phyloP scores from a whole-genome alignment of 2,797 vertebrate genomes.

The Lagocephalus sceleratus region DNA sequence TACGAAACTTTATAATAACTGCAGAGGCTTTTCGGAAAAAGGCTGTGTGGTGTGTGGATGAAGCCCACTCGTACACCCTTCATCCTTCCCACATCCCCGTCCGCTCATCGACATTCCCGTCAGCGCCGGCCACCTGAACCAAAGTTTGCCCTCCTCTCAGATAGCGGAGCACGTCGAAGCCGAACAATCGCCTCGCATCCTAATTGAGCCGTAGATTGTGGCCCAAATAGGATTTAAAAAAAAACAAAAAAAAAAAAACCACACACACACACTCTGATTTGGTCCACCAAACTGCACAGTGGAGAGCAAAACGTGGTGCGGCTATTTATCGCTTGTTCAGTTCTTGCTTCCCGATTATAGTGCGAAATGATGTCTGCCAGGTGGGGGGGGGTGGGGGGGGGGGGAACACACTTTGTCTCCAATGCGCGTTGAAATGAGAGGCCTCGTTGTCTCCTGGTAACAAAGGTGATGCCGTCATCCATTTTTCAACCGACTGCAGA shows the following conservation, averaged over 20 bases:
- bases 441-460: constrained; percentile 12
- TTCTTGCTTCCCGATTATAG: constrained; percentile 43
- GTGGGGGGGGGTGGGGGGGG: constrained; percentile 38
- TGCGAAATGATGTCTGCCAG: constrained; percentile 17
- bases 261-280: constrained; percentile 15
- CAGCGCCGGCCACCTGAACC: constrained; percentile 56
- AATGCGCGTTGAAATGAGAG: constrained; percentile 25
- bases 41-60: no score
- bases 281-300: constrained; percentile 24
- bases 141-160: constrained; percentile 61
- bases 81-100: constrained; percentile 14
- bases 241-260: constrained; percentile 4
- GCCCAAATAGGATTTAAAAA: constrained; percentile 12
- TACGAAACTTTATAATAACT: no score
- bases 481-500: background rate
- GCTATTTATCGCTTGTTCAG: constrained; percentile 28
- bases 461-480: background rate
- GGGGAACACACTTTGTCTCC: constrained; percentile 20
- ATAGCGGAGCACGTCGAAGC: constrained; percentile 52
- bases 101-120: constrained; percentile 50
- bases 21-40: no score
- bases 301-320: constrained; percentile 16
- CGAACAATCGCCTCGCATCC: constrained; percentile 41
- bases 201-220: constrained; percentile 49
- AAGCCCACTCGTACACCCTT: constrained; percentile 7